Conservation (phyloP, 2,888 invertebrate species). For the Myopa testacea region DNA sequence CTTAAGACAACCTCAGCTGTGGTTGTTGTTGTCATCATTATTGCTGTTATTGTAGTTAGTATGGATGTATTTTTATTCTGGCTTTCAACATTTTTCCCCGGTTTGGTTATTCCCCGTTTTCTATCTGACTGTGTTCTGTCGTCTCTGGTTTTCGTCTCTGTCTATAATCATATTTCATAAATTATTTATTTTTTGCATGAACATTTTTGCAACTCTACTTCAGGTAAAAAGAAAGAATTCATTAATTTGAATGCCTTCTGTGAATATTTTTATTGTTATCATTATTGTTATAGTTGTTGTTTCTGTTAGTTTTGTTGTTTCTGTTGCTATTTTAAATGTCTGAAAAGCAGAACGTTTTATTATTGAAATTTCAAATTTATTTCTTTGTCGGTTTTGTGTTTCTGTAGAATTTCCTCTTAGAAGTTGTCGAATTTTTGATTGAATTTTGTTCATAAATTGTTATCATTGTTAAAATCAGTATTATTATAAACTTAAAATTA, state of each 20-base stretch:
- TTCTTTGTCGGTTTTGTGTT: constrained; percentile 36
- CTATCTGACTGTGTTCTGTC: constrained; percentile 23
- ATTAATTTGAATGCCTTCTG: constrained; percentile 40
- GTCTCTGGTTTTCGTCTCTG: constrained; percentile 41
- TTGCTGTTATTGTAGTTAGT: constrained; percentile 14
- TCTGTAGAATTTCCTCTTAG: too few species aligned
- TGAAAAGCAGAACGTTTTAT: not conserved
- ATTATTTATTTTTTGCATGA: constrained; percentile 59
- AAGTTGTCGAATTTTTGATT: too few species aligned
- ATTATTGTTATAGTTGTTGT: constrained; percentile 34
- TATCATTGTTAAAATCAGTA: too few species aligned
- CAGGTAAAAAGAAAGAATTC: constrained; percentile 33
- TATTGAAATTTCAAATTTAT: not conserved
- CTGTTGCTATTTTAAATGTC: constrained; percentile 26
- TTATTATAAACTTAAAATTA: too few species aligned
- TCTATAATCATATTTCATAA: constrained; percentile 52
- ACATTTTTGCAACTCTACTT: constrained; percentile 45
- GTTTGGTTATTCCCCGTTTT: not conserved
- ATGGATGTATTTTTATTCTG: not conserved
- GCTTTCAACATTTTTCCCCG: not conserved
- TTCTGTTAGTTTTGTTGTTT: constrained; percentile 48
- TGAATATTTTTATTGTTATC: constrained; percentile 26
- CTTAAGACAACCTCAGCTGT: constrained; percentile 50
- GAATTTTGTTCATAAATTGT: too few species aligned
- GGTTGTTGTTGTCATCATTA: constrained; percentile 14